Conservation (phyloP, 1,140 invertebrate species). For the Thrips palmi region DNA sequence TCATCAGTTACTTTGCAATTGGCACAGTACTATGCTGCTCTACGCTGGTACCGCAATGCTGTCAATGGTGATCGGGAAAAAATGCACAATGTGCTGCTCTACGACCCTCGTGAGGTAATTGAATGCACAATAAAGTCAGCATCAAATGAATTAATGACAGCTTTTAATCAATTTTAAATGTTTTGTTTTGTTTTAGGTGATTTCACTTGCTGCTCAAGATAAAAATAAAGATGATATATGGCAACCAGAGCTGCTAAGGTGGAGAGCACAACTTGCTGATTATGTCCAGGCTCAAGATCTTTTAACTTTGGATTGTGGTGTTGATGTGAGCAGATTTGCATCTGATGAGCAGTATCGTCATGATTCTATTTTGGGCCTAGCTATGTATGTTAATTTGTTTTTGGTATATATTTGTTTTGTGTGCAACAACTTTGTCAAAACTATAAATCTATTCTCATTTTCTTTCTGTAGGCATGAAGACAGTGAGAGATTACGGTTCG, state of each 20-base stretch:
- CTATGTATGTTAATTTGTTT: slow-evolving; percentile 24
- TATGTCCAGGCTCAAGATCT: slow-evolving; percentile 25
- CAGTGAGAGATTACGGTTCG: slow-evolving; percentile 14
- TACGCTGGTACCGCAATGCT: too few species aligned
- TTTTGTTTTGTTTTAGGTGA: too few species aligned
- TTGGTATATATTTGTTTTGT: background rate
- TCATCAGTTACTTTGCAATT: too few species aligned
- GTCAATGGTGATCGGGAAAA: too few species aligned
- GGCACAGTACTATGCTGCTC: too few species aligned
- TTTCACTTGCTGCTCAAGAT: background rate
- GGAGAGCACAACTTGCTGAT: slow-evolving; percentile 20
- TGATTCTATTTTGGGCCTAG: slow-evolving; percentile 30
- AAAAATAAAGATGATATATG: slow-evolving; percentile 1
- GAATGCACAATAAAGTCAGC: too few species aligned
- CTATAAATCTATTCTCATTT: background rate
- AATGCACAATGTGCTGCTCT: too few species aligned
- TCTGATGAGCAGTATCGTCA: slow-evolving; percentile 26
- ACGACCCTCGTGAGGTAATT: too few species aligned
- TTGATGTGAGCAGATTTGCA: slow-evolving; percentile 27
- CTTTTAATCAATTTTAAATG: too few species aligned
- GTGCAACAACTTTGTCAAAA: background rate
- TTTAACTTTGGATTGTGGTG: slow-evolving; percentile 23
- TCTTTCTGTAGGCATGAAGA: slow-evolving; percentile 14
- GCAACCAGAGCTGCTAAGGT: slow-evolving; percentile 5
- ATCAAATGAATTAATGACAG: too few species aligned